These are phyloP conservation scores for Chalcis sispes DNA, from an alignment of 2,888 invertebrate species.

Conservation along the genomic window DNA sequence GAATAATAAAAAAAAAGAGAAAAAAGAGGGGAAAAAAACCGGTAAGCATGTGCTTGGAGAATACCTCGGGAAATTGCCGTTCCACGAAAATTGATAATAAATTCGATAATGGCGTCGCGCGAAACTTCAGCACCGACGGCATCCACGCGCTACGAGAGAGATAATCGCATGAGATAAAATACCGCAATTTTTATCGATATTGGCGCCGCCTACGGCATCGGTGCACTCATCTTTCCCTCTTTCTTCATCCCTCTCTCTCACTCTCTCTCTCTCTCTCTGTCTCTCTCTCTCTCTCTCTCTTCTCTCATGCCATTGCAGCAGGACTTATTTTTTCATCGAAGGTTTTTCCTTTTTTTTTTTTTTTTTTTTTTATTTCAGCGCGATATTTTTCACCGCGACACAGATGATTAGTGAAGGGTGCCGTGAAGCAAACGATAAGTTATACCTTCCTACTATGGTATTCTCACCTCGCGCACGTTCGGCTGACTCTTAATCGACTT, in stretches of 20 bases:
- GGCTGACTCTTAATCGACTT: conserved; percentile 1
- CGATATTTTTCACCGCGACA: too few species aligned
- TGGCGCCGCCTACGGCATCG: conserved; percentile 46
- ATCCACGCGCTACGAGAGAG: conserved; percentile 2
- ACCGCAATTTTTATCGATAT: conserved; percentile 70
- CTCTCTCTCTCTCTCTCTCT: neutral
- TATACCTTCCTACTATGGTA: too few species aligned
- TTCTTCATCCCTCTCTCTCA: neutral
- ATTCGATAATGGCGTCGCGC: conserved; percentile 69
- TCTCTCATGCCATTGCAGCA: too few species aligned
- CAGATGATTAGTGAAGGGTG: too few species aligned
- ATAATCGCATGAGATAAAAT: conserved; percentile 72
- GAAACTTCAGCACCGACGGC: neutral
- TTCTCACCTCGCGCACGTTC: neutral
- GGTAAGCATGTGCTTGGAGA: conserved; percentile 54
- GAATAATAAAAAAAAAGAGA: too few species aligned
- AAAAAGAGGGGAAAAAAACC: too few species aligned
- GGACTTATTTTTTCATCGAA: too few species aligned
- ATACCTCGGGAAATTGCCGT: conserved; percentile 71
- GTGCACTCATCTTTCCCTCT: neutral
- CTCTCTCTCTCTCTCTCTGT: neutral
- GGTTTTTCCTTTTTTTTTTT: neutral
- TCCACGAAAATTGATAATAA: conserved; percentile 75
- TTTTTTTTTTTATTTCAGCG: too few species aligned
- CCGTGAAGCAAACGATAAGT: conserved; percentile 20